These are phyloP conservation scores for Bicyclus anynana DNA, from an alignment of 1,140 invertebrate genomes.

Conservation along the genomic window DNA sequence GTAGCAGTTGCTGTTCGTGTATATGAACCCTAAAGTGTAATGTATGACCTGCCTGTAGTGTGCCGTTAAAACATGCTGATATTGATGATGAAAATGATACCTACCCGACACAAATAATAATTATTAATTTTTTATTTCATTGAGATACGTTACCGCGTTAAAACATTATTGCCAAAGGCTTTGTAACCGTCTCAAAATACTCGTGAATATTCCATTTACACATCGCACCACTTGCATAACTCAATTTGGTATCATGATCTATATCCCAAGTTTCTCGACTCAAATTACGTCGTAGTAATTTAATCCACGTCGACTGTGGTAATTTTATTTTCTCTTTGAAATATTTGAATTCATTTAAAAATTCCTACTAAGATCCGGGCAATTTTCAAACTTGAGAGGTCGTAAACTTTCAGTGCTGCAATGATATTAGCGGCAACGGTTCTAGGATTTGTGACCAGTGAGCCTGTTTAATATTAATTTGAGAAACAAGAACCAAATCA, in stretches of 20 bases:
- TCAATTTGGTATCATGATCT: constrained; percentile 38
- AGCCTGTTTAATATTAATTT: not conserved
- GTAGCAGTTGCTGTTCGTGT: too few relatives aligned
- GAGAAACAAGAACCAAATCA: not conserved
- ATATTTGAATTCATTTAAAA: constrained; percentile 42
- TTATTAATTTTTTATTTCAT: too few relatives aligned
- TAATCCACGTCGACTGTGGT: constrained; percentile 57
- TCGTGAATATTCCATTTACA: too few relatives aligned
- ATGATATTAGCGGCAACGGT: constrained; percentile 54
- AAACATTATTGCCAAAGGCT: too few relatives aligned
- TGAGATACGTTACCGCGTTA: too few relatives aligned
- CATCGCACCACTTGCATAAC: constrained; percentile 29
- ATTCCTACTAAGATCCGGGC: constrained; percentile 57
- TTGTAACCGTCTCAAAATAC: too few relatives aligned
- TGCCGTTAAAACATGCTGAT: too few relatives aligned
- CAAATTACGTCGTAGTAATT: constrained; percentile 65
- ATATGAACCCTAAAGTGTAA: too few relatives aligned
- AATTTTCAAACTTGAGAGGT: constrained; percentile 64
- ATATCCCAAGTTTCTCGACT: constrained; percentile 58
- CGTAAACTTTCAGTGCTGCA: constrained; percentile 61
- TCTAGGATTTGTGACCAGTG: not conserved
- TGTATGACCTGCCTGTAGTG: too few relatives aligned
- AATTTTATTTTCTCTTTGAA: constrained; percentile 70
- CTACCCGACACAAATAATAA: too few relatives aligned
- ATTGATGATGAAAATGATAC: too few relatives aligned